Evolutionary conservation across 2,888 invertebrate species (phyloP), one percentile per base, ranked within the genome.

Genomic region (Eretmocerus hayati): DNA sequence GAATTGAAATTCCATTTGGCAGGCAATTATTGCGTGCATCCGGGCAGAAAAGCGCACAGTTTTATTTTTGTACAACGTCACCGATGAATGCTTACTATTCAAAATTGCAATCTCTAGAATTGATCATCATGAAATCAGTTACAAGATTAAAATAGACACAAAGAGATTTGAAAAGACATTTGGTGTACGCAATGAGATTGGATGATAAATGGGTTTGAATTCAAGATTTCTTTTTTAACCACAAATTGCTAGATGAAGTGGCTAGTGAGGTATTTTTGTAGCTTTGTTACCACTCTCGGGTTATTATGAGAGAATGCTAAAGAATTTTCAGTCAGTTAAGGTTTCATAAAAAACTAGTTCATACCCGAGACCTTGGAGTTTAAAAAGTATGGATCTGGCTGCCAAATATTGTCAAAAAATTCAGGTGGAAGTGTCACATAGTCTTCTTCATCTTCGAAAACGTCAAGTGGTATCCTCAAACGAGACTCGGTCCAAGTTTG

Each of bases 381-480:
- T 32, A 88, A 73, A 69, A 90, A 87, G 68, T 88, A 90, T 21
- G 88, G 84, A 72, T 90, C 89, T 0, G 89, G 89, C 64, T 88
- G 87, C 89, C 89, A 90, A n/a, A 90, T 75, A 65, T 85, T 85
- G 62, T 88, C 86, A 59, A 87, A 85, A 71, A 86, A 86, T 68
- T 85, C 84, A 31, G 86, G 82, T 11, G 88, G 87, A 32, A 89
- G 69, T 0, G 87, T 86, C 22, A 88, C 83, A 61, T 85, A 86
- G 63, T 88, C 87, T 56, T 88, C 87, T 0, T 84, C 84, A 58
- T 84, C 83, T 64, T 87, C 87, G 59, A 89, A 88, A 54, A 89
- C 83, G 60, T 87, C 84, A 53, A 84, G 81, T 0, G 87, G 84
- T 55, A 87, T 77, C 62, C 82, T 81, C 42, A 89, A 73, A 41